Evolutionary conservation across 2,888 invertebrate species (phyloP).

Genomic region (Zeuzera pyrina): DNA sequence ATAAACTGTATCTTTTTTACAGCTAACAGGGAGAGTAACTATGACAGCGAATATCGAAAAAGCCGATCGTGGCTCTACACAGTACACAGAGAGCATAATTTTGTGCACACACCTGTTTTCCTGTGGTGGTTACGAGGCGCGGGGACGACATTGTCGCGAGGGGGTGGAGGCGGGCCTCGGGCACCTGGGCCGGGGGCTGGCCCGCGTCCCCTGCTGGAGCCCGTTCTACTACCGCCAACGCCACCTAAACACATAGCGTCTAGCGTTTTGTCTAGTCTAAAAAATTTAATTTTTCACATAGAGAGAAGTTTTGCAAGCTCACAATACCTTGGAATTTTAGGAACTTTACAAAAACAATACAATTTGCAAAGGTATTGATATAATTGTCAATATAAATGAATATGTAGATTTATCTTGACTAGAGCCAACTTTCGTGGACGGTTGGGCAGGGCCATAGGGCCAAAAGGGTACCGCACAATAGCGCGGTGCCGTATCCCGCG

Average conservation of each 20-base stretch:
- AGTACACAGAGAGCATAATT: too few species aligned
- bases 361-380: too few species aligned
- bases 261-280: too few species aligned
- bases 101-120: constrained; percentile 62
- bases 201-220: constrained; percentile 16
- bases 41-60: constrained; percentile 43
- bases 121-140: constrained; percentile 57
- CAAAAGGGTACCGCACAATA: too few species aligned
- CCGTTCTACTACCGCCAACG: constrained; percentile 27
- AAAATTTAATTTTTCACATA: too few species aligned
- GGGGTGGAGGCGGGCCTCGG: constrained; percentile 90
- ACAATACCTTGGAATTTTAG: too few species aligned
- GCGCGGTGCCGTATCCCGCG: too few species aligned
- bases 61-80: constrained; percentile 32
- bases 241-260: too few species aligned
- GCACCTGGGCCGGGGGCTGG: constrained; percentile 79
- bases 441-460: too few species aligned
- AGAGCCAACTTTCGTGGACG: too few species aligned
- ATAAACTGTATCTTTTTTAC: constrained; percentile 14
- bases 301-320: too few species aligned
- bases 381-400: neutral
- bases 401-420: neutral
- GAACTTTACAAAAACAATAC: too few species aligned
- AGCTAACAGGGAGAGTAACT: constrained; percentile 46
- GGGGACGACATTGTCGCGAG: constrained; percentile 79